phyloP scores from a whole-genome alignment of 2,888 invertebrate species.

The Xestia xanthographa region DNA sequence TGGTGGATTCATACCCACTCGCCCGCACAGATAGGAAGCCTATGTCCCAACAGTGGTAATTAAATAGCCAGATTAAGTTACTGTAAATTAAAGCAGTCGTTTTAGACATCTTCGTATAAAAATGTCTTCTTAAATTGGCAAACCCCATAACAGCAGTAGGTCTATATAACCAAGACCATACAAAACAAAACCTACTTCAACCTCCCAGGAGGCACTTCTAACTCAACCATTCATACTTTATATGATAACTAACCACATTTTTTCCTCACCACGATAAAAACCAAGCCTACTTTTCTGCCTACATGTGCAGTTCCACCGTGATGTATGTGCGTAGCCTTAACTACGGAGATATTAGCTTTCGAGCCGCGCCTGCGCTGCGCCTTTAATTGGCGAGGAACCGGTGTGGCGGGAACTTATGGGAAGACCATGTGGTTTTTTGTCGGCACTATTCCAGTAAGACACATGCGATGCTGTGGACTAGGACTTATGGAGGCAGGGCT shows the following conservation, averaged over 20 bases:
- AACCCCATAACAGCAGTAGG: slow-evolving; percentile 12
- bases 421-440: slow-evolving; percentile 74
- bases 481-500: slow-evolving; percentile 56
- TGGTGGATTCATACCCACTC: not conserved
- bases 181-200: slow-evolving; percentile 2
- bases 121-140: not conserved
- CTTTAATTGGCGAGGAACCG: slow-evolving; percentile 70
- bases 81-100: not conserved
- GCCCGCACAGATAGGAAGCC: not conserved
- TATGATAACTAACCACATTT: slow-evolving; percentile 52
- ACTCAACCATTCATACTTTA: slow-evolving; percentile 49
- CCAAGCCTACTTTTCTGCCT: slow-evolving; percentile 50
- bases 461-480: slow-evolving; percentile 58
- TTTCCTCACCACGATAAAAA: slow-evolving; percentile 19
- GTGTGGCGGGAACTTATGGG: slow-evolving; percentile 73
- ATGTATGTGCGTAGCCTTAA: slow-evolving; percentile 50
- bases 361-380: slow-evolving; percentile 65
- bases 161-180: not conserved
- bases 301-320: slow-evolving; percentile 35
- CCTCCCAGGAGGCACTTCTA: slow-evolving; percentile 16
- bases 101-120: not conserved
- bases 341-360: slow-evolving; percentile 68
- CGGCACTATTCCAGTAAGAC: slow-evolving; percentile 63
- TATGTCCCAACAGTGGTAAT: not conserved
- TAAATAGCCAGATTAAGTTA: not conserved